Percentiles rank a stretch among this genome's conserved stretches.
phyloP scores from a whole-genome alignment of 2,113 vertebrate genomes.

The Polypterus senegalus region DNA sequence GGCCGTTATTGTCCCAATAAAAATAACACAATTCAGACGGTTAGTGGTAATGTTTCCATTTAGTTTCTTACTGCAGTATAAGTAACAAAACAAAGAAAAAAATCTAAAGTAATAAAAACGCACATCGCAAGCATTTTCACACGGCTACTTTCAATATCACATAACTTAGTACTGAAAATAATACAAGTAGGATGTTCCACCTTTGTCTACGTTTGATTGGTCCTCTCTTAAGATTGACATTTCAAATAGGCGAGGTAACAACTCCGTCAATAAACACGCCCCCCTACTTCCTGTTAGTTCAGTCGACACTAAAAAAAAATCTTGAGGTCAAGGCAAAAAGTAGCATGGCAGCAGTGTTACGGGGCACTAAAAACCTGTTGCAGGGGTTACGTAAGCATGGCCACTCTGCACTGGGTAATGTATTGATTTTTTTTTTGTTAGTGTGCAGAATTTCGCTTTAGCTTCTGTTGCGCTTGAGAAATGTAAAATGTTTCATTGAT shows the following conservation, averaged over 20 bases:
- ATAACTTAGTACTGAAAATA: not conserved
- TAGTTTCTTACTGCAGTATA: too few relatives aligned
- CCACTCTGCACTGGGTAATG: conserved; percentile 42
- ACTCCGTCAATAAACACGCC: conserved; percentile 7
- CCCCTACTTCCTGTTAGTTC: conserved; percentile 5
- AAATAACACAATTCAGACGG: too few relatives aligned
- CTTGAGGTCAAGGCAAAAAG: conserved; percentile 35
- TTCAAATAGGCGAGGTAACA: not conserved
- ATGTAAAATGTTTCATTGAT: too few relatives aligned
- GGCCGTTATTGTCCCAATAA: too few relatives aligned
- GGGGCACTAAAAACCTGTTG: conserved; percentile 37
- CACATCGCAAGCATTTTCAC: too few relatives aligned
- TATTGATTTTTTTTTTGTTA: conserved; percentile 2
- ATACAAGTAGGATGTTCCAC: not conserved
- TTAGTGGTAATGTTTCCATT: too few relatives aligned
- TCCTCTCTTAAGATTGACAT: not conserved
- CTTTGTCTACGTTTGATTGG: not conserved
- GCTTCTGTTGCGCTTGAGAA: too few relatives aligned
- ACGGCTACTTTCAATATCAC: not conserved
- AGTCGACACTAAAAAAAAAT: not conserved
- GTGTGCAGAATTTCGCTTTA: too few relatives aligned
- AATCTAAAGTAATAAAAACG: too few relatives aligned
- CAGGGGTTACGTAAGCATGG: conserved; percentile 43
- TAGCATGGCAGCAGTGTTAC: conserved; percentile 59
- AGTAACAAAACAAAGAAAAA: too few relatives aligned